These are phyloP conservation scores for Drosophila paucipuncta DNA, from an alignment of 2,888 invertebrate species.

Conservation along the genomic window DNA sequence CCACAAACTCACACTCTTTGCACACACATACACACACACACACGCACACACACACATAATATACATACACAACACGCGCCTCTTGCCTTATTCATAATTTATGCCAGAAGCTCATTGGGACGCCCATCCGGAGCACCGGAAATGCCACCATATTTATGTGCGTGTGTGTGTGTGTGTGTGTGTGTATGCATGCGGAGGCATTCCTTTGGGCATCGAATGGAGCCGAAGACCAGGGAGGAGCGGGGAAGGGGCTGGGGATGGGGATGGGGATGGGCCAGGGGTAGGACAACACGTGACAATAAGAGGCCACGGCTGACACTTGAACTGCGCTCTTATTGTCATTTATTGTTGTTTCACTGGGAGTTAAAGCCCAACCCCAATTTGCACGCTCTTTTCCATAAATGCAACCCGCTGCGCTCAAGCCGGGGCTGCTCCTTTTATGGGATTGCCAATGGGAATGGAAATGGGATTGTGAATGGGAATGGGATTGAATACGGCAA, in stretches of 20 bases:
- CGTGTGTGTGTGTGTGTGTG: slow-evolving; percentile 33
- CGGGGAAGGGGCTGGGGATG: not conserved
- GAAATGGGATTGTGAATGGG: slow-evolving; percentile 4
- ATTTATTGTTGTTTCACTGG: slow-evolving; percentile 68
- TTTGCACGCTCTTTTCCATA: slow-evolving; percentile 77
- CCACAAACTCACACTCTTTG: slow-evolving; percentile 56
- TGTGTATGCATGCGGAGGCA: slow-evolving; percentile 44
- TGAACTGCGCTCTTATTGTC: slow-evolving; percentile 80
- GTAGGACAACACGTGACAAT: slow-evolving; percentile 75
- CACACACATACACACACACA: slow-evolving; percentile 36
- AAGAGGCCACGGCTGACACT: slow-evolving; percentile 80
- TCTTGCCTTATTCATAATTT: slow-evolving; percentile 80
- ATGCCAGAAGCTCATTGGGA: slow-evolving; percentile 76
- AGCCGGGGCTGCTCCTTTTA: slow-evolving; percentile 34
- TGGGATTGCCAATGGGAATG: slow-evolving; percentile 36
- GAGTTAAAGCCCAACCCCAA: slow-evolving; percentile 67
- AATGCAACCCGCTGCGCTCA: slow-evolving; percentile 62
- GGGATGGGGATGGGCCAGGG: slow-evolving; percentile 5
- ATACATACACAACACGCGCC: slow-evolving; percentile 50
- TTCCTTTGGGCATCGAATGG: slow-evolving; percentile 74
- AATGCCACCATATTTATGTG: slow-evolving; percentile 75
- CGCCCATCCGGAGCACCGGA: slow-evolving; percentile 67
- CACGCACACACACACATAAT: slow-evolving; percentile 26
- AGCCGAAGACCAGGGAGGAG: slow-evolving; percentile 11
- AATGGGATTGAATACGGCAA: slow-evolving; percentile 10